Evolutionary conservation across 2,888 invertebrate species (phyloP), one percentile per base, ranked within the genome.

Genomic region (Microchrysa polita): DNA sequence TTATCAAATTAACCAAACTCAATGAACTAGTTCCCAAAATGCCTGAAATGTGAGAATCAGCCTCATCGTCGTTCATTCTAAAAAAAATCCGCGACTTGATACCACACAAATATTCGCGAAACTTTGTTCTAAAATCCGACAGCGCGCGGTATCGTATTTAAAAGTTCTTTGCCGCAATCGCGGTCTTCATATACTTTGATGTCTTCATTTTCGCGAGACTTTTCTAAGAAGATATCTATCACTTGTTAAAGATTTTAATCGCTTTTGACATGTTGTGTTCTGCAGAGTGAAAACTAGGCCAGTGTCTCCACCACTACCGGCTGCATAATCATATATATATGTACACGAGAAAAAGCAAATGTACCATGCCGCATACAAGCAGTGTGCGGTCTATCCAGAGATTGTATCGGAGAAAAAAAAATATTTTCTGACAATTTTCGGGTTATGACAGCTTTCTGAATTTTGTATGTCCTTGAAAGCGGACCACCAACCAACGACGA

Each of bases 401-500:
- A 18, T 18, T 12, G 2, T 27, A 40, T 18, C n/a, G n/a, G n/a
- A n/a, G n/a, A n/a, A n/a, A 42, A 57, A 57, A 57, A 69, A 34
- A 34, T 53, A 22, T 48, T 48, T 57, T 18, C 40, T 20, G 18
- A 14, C 7, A n/a, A 53, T 22, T 69, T 57, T 20, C 7, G 7
- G 9, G 55, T 22, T 57, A 55, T 57, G 57, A 69, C 55, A 69
- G 55, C 18, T 69, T 69, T 69, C 18, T 0, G 18, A 57, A n/a
- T 9, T 67, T 27, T n/a, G n/a, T n/a, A 34, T 69, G 69, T 69
- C 69, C 69, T 55, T 69, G 57, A 42, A n/a, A 18, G 18, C 61
- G 42, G 57, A 57, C 69, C 69, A 69, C 69, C 69, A 34, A 34
- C 7, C 27, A 20, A 40, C 67, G n/a, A n/a, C n/a, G n/a, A 48